A percentile compares a stretch with the other conserved stretches of the same genome.
Evolutionary conservation across 1,140 invertebrate species (phyloP).

Genomic region (Araneus ventricosus): DNA sequence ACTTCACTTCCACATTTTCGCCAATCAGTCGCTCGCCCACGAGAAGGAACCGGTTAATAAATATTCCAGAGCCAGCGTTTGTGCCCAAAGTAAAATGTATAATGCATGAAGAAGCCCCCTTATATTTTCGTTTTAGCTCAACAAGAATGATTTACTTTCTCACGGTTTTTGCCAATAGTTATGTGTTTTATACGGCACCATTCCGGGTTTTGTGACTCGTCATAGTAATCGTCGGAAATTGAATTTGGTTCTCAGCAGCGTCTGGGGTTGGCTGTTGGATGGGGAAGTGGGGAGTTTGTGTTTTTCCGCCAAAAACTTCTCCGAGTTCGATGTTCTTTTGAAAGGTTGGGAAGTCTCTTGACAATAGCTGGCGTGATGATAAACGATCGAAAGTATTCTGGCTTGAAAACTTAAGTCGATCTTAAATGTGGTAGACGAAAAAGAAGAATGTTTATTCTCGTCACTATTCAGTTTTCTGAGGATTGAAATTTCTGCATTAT

Average conservation of each 20-base stretch:
- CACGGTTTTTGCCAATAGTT: constrained; percentile 10
- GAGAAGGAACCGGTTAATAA: constrained; percentile 12
- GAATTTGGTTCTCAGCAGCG: background rate
- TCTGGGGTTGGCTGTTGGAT: no score
- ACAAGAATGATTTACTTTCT: constrained; percentile 24
- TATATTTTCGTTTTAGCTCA: constrained; percentile 37
- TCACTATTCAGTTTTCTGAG: no score
- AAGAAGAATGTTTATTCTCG: no score
- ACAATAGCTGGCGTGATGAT: no score
- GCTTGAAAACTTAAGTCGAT: no score
- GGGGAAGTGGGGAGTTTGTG: no score
- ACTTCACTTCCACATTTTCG: constrained; percentile 28
- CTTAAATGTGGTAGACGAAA: no score
- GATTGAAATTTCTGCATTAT: no score
- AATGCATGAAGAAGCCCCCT: constrained; percentile 35
- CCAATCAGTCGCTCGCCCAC: constrained; percentile 11
- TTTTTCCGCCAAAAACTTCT: no score
- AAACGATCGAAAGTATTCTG: no score
- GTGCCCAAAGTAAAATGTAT: constrained; percentile 41
- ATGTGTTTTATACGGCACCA: background rate
- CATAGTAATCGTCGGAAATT: background rate
- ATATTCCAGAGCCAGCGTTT: constrained; percentile 24
- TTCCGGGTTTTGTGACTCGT: background rate
- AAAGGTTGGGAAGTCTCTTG: no score
- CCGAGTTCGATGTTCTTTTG: no score